Evolutionary conservation across 2,797 vertebrate genomes (phyloP), one percentile per base, ranked within the genome.

Genomic region (Characodon lateralis): DNA sequence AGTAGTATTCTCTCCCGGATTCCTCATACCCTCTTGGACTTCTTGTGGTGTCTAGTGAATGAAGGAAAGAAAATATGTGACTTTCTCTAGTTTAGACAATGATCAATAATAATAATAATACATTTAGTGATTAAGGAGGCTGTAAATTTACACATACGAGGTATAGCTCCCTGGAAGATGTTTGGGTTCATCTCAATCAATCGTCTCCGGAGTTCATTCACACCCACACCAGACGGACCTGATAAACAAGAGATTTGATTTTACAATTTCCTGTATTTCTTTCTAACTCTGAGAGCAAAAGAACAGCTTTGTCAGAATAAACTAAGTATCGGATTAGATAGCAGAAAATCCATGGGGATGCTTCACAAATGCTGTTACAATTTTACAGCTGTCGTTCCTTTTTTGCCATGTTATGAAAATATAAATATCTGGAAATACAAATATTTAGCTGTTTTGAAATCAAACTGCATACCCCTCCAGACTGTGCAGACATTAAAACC

Each of bases 211-310:
- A 99, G 94, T 91, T 98, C 97, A 74, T 98, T 99, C 72, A 99
- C 96, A 2, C 98, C 98, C 71, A 99, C 97, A 20, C 98, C 96
- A 63, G 97, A 96, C 0, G 98, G 96, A 82, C 98, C 98, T 99
- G 88, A 55, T 5, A 56, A 14, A 59, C 2, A 59, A 39, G 24
- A n/a, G 0, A 0, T 6, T 31, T 72, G 13, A 20, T 5, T 24
- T 28, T 63, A 6, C 26, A 6, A 35, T 20, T 55, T 55, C 2
- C 53, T 22, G 53, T 55, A 55, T 51, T 14, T 51, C 12, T 10
- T 48, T 48, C 13, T 48, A 13, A 48, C 46, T 48, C 46, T 51
- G 14, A 51, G 13, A 3, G 50, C n/a, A 58, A 18, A 56, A 24
- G 24, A 56, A 56, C 20, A n/a, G 7, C 20, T 20, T 13, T 14